Evolutionary conservation across 1,140 invertebrate genomes (phyloP).

Genomic region (Drosophila guanche): DNA sequence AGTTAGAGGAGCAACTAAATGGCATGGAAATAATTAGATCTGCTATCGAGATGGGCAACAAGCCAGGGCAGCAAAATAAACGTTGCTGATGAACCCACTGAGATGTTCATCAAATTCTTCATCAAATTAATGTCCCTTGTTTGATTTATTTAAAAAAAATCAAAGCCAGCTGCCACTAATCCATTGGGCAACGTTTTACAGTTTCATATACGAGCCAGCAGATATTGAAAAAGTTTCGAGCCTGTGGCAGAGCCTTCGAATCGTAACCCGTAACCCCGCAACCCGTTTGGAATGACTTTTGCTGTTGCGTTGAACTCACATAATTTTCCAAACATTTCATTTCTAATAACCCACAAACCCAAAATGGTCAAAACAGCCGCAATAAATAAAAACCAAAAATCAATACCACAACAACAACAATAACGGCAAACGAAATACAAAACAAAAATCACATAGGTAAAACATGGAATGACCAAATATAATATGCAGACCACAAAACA

Average conservation of each 20-base stretch:
- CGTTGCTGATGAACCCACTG: constrained; percentile 19
- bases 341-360: constrained; percentile 51
- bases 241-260: constrained; percentile 34
- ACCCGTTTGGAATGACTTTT: constrained; percentile 45
- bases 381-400: constrained; percentile 68
- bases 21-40: constrained; percentile 41
- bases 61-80: constrained; percentile 12
- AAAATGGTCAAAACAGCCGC: constrained; percentile 57
- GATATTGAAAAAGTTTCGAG: constrained; percentile 53
- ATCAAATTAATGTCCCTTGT: background rate
- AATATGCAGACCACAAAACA: constrained; percentile 75
- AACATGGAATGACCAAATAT: constrained; percentile 77
- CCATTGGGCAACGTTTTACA: constrained; percentile 13
- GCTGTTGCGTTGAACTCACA: constrained; percentile 66
- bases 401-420: constrained; percentile 46
- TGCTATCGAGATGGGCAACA: constrained; percentile 28
- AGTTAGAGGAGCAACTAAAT: constrained; percentile 37
- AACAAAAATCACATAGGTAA: constrained; percentile 68
- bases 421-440: constrained; percentile 14
- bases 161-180: background rate
- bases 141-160: constrained; percentile 32
- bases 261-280: constrained; percentile 19
- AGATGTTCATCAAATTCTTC: constrained; percentile 37
- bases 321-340: constrained; percentile 63
- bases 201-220: constrained; percentile 1